Base-by-base conservation (phyloP, 2,888 invertebrate species). In the Athalia circularis region DNA sequence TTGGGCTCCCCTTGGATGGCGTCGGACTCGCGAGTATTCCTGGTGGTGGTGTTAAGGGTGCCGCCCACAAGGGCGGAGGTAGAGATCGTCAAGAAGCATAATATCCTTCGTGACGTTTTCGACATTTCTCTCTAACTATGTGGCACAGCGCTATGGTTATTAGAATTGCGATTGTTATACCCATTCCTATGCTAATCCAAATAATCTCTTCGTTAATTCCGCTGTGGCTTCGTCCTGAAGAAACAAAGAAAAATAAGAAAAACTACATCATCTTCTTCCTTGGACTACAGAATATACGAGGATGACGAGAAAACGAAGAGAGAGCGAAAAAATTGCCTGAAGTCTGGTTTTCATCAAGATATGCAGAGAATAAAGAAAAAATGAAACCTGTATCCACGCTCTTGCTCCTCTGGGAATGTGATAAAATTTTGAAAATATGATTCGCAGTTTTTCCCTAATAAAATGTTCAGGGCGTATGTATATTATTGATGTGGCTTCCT, bases 121-220 rank as follows among this genome's bases (percentile, higher is more conserved):
- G 93, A 90, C 95, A 96, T 88, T 96, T 96, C 91, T 96, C 96
- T 79, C 94, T 92, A 82, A 95, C 93, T 82, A 96, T 95, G 90
- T 96, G 96, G 91, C 96, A 96, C 11, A 96, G 91, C 0, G 96
- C 96, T 85, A 96, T 95, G 45, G 95, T 95, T 88, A 96, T 96
- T 75, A 96, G 92, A 4, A 96, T 92, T 6, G 94, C 95, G 84
- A 96, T 96, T 79, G 95, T 94, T 82, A 96, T 94, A 54, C 95
- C 95, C 96, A 96, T 96, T 77, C 96, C 96, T 89, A 96, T 95
- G 91, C 96, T 96, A 86, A 96, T 95, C 96, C 96, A 96, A 88
- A 96, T 96, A 84, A 96, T 96, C 90, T 96, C 96, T 89, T 96
- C 96, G 90, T 96, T 96, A 90, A 96, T 95, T 79, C 96, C 96